Conservation (phyloP, 2,113 vertebrate species). For the Tragelaphus imberbis region DNA sequence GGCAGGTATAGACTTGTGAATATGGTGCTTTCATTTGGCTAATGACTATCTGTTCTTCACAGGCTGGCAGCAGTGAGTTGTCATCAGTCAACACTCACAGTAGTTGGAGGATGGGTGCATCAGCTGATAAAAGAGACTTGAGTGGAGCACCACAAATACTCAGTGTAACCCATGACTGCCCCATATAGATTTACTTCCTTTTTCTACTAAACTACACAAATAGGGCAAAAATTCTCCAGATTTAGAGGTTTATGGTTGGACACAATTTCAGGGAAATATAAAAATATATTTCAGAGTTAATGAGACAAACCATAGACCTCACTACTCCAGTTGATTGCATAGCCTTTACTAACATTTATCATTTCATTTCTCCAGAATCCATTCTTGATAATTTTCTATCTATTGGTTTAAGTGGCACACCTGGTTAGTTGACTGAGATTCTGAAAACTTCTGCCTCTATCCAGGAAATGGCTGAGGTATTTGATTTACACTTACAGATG, state of each 20-base stretch:
- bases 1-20: neutral
- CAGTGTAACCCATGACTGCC: neutral
- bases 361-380: neutral
- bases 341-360: neutral
- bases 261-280: neutral
- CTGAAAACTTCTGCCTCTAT: neutral
- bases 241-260: neutral
- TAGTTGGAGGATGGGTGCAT: neutral
- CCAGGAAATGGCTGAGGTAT: neutral
- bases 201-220: neutral
- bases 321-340: neutral
- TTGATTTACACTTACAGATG: neutral
- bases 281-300: neutral
- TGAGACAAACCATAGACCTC: neutral
- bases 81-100: neutral
- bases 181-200: neutral
- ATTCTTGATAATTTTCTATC: neutral
- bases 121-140: neutral
- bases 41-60: neutral
- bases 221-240: neutral
- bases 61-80: neutral
- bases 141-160: neutral
- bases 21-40: neutral
- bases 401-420: neutral
- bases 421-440: neutral